These are phyloP conservation scores for Enteromius unitaeniatus DNA, from an alignment of 2,797 vertebrate species.

Conservation along the genomic window DNA sequence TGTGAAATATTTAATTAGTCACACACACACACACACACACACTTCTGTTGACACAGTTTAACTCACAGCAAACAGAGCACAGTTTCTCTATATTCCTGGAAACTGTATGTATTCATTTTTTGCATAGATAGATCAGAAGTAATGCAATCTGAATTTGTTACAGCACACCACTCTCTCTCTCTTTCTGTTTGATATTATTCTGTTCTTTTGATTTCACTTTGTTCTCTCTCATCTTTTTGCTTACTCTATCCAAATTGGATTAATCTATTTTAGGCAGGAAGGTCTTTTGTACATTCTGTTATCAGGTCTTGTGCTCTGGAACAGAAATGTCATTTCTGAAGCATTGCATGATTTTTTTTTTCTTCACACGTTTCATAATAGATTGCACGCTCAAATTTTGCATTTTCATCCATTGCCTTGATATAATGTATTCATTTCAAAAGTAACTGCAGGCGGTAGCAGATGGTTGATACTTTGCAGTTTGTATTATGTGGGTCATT, in stretches of 20 bases:
- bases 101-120: not conserved
- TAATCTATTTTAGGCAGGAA: constrained; percentile 34
- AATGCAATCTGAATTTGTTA: constrained; percentile 11
- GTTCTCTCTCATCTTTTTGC: constrained; percentile 31
- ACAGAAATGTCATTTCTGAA: constrained; percentile 1
- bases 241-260: constrained; percentile 4
- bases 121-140: constrained; percentile 16
- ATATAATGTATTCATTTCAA: constrained; percentile 17
- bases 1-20: constrained; percentile 53
- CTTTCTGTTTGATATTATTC: constrained; percentile 26
- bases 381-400: not conserved
- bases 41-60: constrained; percentile 31
- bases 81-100: not conserved
- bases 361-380: not conserved
- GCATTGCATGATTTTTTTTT: not conserved
- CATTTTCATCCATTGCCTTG: not conserved
- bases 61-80: constrained; percentile 27
- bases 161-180: not conserved
- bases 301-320: constrained; percentile 27
- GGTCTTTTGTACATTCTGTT: constrained; percentile 39
- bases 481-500: constrained; percentile 42
- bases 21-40: constrained; percentile 32
- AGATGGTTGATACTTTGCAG: constrained; percentile 31
- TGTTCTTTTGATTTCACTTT: constrained; percentile 25
- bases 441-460: constrained; percentile 30